These are phyloP conservation scores for Columba guinea DNA, from an alignment of 2,797 vertebrate species.

Conservation along the genomic window DNA sequence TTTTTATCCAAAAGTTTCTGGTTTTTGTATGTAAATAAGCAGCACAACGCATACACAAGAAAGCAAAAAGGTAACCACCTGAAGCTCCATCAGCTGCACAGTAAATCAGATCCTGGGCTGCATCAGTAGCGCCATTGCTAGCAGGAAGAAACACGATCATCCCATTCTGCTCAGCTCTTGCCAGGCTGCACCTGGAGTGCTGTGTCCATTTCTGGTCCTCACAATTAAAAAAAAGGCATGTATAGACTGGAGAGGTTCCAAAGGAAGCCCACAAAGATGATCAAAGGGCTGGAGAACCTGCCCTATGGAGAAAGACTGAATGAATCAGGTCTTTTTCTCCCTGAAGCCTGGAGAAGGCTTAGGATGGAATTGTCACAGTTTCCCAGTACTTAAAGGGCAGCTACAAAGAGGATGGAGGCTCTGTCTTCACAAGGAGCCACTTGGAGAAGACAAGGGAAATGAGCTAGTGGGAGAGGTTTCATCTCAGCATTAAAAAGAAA, in stretches of 20 bases:
- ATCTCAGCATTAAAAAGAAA: background rate
- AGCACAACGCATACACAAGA: background rate
- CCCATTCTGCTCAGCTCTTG: background rate
- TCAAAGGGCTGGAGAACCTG: background rate
- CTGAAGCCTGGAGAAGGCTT: background rate
- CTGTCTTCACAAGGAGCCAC: background rate
- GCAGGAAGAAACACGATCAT: background rate
- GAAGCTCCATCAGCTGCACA: no score
- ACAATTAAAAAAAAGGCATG: background rate
- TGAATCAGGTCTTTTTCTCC: background rate
- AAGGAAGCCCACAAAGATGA: background rate
- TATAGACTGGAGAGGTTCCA: background rate
- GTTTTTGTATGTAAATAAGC: background rate
- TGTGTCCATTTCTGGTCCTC: background rate
- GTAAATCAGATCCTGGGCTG: background rate
- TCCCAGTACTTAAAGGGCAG: background rate
- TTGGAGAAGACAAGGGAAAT: background rate
- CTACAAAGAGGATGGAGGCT: background rate
- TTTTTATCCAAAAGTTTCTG: background rate
- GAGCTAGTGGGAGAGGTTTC: background rate
- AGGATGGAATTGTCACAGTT: background rate
- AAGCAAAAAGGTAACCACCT: background rate
- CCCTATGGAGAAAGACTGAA: background rate
- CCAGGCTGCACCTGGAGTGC: background rate
- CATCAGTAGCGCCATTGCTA: rapidly evolving